A percentile compares a stretch with the other conserved stretches of the same genome.
Evolutionary conservation across 2,888 invertebrate genomes (phyloP).

Genomic region (Beris morrisii): DNA sequence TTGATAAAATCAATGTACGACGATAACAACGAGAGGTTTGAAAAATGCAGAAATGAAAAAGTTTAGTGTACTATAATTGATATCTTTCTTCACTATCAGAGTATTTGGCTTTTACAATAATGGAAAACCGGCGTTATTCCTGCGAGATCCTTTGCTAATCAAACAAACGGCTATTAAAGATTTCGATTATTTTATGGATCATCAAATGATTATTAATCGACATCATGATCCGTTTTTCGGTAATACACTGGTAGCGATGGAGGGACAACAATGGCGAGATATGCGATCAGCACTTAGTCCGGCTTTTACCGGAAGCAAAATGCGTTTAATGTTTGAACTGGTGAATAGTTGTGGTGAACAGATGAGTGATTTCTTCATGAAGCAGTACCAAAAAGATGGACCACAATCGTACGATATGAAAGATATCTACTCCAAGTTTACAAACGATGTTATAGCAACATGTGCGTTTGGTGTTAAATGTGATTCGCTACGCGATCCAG

Average conservation of each 20-base stretch:
- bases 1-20: too few species aligned
- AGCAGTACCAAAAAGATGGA: constrained; percentile 2
- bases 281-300: constrained; percentile 57
- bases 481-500: constrained; percentile 55
- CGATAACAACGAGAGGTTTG: background rate
- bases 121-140: constrained; percentile 42
- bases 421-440: constrained; percentile 56
- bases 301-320: constrained; percentile 57
- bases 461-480: constrained; percentile 59
- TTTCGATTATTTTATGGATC: constrained; percentile 11
- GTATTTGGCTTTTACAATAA: background rate
- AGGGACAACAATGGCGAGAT: constrained; percentile 55
- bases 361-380: background rate
- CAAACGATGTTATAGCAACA: constrained; percentile 61
- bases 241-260: constrained; percentile 44
- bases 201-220: background rate
- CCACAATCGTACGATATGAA: constrained; percentile 51
- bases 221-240: constrained; percentile 2
- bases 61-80: background rate
- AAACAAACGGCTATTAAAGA: constrained; percentile 11
- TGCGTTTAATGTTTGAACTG: constrained; percentile 54
- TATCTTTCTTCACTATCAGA: background rate
- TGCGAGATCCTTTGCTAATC: constrained; percentile 7
- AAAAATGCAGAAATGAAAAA: background rate
- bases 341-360: constrained; percentile 6